These are phyloP conservation scores for Lates calcarifer DNA, from an alignment of 2,113 vertebrate genomes.

Conservation along the genomic window DNA sequence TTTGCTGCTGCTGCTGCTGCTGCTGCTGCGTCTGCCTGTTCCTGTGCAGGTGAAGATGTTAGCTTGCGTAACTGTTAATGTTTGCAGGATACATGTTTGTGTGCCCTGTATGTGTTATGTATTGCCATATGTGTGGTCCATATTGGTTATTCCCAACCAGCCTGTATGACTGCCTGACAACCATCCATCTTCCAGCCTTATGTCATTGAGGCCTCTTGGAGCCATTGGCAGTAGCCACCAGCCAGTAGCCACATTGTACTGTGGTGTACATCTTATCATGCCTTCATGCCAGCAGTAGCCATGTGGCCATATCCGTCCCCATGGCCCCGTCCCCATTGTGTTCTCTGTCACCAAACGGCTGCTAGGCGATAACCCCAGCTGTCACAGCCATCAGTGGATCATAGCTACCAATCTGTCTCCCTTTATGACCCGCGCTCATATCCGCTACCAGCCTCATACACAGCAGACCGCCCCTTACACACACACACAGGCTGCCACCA, in stretches of 20 bases:
- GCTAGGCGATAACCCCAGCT: conserved; percentile 75
- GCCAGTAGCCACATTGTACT: conserved; percentile 49
- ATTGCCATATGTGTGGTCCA: conserved; percentile 60
- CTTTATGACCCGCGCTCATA: conserved; percentile 62
- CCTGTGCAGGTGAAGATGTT: conserved; percentile 23
- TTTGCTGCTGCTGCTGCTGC: conserved; percentile 5
- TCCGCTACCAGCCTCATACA: conserved; percentile 53
- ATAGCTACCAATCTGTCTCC: conserved; percentile 74
- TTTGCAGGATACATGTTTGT: conserved; percentile 47
- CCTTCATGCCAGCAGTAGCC: conserved; percentile 67
- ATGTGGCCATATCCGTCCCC: conserved; percentile 69
- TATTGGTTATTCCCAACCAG: conserved; percentile 58
- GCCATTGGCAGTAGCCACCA: conserved; percentile 47
- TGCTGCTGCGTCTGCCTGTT: conserved; percentile 35
- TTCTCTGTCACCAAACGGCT: conserved; percentile 71
- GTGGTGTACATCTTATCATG: conserved; percentile 43
- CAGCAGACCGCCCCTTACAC: conserved; percentile 51
- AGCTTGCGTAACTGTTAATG: conserved; percentile 17
- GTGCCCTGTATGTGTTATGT: conserved; percentile 39
- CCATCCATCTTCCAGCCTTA: conserved; percentile 63
- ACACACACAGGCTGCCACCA: conserved; percentile 56
- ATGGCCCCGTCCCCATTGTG: conserved; percentile 67
- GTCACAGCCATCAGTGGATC: conserved; percentile 66
- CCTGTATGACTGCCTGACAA: conserved; percentile 23
- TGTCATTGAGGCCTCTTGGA: conserved; percentile 58